Evolutionary conservation across 2,113 vertebrate genomes (phyloP).

Genomic region (Salminus brasiliensis): DNA sequence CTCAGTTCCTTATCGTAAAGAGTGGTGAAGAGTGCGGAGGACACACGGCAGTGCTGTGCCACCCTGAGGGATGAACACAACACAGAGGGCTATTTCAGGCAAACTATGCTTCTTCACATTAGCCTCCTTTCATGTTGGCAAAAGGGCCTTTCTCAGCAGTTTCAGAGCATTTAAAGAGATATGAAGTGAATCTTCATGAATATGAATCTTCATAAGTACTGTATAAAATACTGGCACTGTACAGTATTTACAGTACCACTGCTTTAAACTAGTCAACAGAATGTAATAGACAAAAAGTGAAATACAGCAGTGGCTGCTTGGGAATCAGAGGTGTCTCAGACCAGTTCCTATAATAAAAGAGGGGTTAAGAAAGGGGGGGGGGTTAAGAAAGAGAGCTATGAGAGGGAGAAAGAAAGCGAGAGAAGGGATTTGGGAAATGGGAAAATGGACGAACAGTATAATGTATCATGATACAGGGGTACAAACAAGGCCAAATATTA

Average conservation of each 20-base stretch:
- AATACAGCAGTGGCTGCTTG: neutral
- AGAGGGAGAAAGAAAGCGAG: constrained; percentile 17
- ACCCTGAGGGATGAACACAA: constrained; percentile 1
- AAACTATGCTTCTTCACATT: constrained; percentile 3
- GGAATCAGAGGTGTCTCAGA: neutral
- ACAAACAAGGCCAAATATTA: too few species aligned
- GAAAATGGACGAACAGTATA: too few species aligned
- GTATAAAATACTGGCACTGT: neutral
- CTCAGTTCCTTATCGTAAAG: constrained; percentile 4
- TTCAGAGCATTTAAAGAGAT: neutral
- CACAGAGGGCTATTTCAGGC: constrained; percentile 9
- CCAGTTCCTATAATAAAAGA: neutral
- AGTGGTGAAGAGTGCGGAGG: neutral
- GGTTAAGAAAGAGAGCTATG: neutral
- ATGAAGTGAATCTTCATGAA: neutral
- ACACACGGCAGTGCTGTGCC: constrained; percentile 7
- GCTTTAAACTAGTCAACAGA: neutral
- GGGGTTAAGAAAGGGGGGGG: constrained; percentile 9
- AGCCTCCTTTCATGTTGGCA: neutral
- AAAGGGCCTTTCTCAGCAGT: neutral
- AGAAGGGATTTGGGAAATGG: too few species aligned
- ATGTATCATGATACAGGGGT: too few species aligned
- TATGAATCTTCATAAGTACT: too few species aligned
- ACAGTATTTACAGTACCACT: neutral
- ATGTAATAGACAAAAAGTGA: neutral